These are phyloP conservation scores for mouse (Mus musculus) DNA, from an alignment of 2,113 vertebrate species.

Conservation along the genomic window GRCm39 chr2:108192501-108193000, in stretches of 20 bases:
- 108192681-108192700: not conserved
- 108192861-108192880: not conserved
- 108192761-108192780: not conserved
- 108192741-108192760: slow-evolving; percentile 3
- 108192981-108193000: not conserved
- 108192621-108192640: not conserved
- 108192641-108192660: slow-evolving; percentile 2
- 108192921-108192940: not conserved
- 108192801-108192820: not conserved
- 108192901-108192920: not conserved
- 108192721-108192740: slow-evolving; percentile 29
- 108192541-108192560: slow-evolving; percentile 23
- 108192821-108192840: not conserved
- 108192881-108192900: not conserved
- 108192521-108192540: slow-evolving; percentile 10
- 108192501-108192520: slow-evolving; percentile 27
- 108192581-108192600: not conserved
- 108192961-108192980: not conserved
- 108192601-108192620: not conserved
- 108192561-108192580: slow-evolving; percentile 26
- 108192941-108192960: not conserved
- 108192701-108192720: not conserved
- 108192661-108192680: slow-evolving; percentile 5
- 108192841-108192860: not conserved
- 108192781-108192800: not conserved